These are phyloP conservation scores for Muraenolepis orangiensis DNA, from an alignment of 2,797 vertebrate species.

Conservation along the genomic window DNA sequence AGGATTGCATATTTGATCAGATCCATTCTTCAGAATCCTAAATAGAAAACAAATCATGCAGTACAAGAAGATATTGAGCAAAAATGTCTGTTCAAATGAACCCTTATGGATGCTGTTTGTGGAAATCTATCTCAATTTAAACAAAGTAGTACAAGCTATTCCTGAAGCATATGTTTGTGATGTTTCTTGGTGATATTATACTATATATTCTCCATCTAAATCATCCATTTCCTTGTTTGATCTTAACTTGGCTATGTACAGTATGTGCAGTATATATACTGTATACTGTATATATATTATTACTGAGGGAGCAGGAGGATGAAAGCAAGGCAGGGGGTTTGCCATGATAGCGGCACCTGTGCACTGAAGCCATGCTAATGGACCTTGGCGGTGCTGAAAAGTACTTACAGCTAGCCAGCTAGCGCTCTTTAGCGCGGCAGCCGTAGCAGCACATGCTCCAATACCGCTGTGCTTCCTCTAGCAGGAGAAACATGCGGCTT, in stretches of 20 bases:
- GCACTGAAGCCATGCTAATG: background rate
- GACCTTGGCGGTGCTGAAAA: background rate
- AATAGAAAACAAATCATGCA: background rate
- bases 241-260: background rate
- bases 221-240: background rate
- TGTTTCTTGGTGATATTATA: background rate
- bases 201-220: background rate
- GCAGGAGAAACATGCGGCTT: slow-evolving; percentile 36
- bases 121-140: background rate
- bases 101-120: background rate
- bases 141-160: background rate
- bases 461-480: background rate
- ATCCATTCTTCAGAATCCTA: background rate
- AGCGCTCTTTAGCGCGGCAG: background rate
- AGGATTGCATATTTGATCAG: background rate
- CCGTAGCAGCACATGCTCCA: background rate
- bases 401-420: background rate
- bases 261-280: background rate
- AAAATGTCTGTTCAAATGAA: background rate
- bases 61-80: background rate
- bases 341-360: background rate
- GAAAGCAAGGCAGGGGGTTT: background rate
- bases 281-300: background rate
- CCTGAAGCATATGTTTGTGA: background rate
- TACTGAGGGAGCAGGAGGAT: background rate